These are phyloP conservation scores for Hydrolagus affinis DNA, from an alignment of 2,113 vertebrate genomes.

Conservation along the genomic window DNA sequence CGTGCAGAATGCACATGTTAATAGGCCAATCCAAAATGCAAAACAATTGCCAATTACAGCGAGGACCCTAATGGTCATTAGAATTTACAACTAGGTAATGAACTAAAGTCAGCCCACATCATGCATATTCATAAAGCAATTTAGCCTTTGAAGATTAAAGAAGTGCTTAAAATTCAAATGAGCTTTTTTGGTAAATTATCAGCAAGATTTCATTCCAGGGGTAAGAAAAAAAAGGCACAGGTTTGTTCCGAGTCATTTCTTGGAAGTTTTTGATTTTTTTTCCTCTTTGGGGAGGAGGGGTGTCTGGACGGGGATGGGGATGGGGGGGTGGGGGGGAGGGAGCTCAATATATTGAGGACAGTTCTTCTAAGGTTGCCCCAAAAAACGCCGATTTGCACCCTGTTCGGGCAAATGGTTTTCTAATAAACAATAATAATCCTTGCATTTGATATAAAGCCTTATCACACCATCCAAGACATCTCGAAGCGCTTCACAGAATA, in stretches of 20 bases:
- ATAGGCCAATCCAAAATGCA: conserved; percentile 99
- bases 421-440: no score
- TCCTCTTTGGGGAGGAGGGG: no score
- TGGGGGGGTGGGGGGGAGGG: no score
- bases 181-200: conserved; percentile 94
- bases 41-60: conserved; percentile 99
- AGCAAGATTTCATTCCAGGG: conserved; percentile 87
- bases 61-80: conserved; percentile 99
- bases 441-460: no score
- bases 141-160: conserved; percentile 99
- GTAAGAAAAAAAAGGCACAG: conserved; percentile 60
- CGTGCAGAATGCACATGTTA: conserved; percentile 93
- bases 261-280: conserved; percentile 49
- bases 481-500: no score
- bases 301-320: no score
- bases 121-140: conserved; percentile 99
- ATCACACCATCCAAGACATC: no score
- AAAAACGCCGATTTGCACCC: conserved; percentile 55
- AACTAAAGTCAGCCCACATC: conserved; percentile 99
- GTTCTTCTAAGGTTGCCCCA: conserved; percentile 62
- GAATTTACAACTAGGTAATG: conserved; percentile 99
- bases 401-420: no score
- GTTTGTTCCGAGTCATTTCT: conserved; percentile 71
- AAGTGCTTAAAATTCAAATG: conserved; percentile 99
- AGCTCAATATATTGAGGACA: conserved; percentile 65